Base-by-base conservation (phyloP, 1,140 invertebrate genomes). In the Ceratoteleas bidentatus region DNA sequence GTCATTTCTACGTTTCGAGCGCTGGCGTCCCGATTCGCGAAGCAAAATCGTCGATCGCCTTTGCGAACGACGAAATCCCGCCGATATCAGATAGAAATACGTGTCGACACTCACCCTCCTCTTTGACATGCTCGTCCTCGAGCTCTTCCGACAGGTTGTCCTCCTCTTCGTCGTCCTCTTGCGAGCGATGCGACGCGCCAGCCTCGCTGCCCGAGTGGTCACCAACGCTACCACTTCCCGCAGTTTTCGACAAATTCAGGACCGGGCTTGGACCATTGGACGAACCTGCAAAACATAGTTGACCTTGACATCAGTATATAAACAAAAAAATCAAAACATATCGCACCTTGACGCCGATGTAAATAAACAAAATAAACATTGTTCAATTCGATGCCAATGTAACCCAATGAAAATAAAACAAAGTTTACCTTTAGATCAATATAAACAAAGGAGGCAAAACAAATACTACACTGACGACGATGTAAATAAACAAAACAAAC, bases 221-320 rank as follows among this genome's bases (percentile, higher is more conserved):
- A 81, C 92, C 93, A 62, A 93, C 94, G 87, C 93, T 95, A 87
- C 92, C 94, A 88, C 91, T 94, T 87, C 91, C 94, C 56, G 96
- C 96, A 34, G 95, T 96, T 91, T 98, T 97, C 4, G 96, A 97
- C 14, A 98, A 92, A 90, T 98, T 98, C 75, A 98, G 90, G 43
- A 97, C 96, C 47, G 96, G 97, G 94, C 96, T 97, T 91, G 97
- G 96, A 32, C 96, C 96, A 86, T 95, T 96, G 50, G 96, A 95
- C 47, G 96, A 97, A 78, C 96, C 96, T 96, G 87, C 11, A 62
- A 38, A 53, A 72, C 3, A 7, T 5, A 53, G 0, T 0, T 4
- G 13, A 33, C 14, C 13, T 49, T 49, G 13, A 13, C 13, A 49
- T 14, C 24, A 24, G 24, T 43, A 43, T n/a, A 43, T 43, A 43